Percentiles rank a stretch among this genome's conserved stretches.
Evolutionary conservation across 1,140 invertebrate genomes (phyloP).

Genomic region (Drosophila pectinifera): DNA sequence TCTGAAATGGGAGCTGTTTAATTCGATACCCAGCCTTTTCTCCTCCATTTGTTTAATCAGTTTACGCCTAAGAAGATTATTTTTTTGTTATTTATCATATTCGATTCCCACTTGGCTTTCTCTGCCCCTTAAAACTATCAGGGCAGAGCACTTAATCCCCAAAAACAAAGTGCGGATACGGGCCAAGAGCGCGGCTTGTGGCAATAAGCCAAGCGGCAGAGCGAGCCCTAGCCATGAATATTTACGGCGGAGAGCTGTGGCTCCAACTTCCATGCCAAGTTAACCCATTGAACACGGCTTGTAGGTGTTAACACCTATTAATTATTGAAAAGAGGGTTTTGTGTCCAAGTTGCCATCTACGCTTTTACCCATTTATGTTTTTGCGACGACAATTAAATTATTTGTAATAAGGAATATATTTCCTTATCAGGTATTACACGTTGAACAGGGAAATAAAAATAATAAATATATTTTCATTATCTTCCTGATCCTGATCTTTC

Average conservation of each 20-base stretch:
- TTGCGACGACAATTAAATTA: no score
- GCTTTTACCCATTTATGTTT: no score
- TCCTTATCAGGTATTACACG: no score
- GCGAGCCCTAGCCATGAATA: slow-evolving; percentile 1
- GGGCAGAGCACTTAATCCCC: slow-evolving; percentile 7
- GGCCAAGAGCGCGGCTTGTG: slow-evolving; percentile 13
- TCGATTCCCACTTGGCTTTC: slow-evolving; percentile 8
- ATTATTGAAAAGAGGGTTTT: background rate
- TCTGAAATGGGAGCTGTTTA: background rate
- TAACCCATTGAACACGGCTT: background rate
- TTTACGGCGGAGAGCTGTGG: background rate
- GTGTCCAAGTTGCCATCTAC: no score
- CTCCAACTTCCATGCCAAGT: background rate
- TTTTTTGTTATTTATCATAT: background rate
- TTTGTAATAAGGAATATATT: no score
- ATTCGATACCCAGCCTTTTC: background rate
- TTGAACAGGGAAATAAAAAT: no score
- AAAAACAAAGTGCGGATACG: slow-evolving; percentile 16
- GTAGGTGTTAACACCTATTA: background rate
- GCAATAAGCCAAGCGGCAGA: slow-evolving; percentile 28
- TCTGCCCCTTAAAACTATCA: slow-evolving; percentile 7
- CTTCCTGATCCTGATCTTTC: no score
- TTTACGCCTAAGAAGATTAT: slow-evolving; percentile 25
- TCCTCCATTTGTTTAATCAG: background rate
- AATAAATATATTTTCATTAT: no score